phyloP scores from a whole-genome alignment of 2,797 vertebrate species.

The Microctenopoma lineatum region DNA sequence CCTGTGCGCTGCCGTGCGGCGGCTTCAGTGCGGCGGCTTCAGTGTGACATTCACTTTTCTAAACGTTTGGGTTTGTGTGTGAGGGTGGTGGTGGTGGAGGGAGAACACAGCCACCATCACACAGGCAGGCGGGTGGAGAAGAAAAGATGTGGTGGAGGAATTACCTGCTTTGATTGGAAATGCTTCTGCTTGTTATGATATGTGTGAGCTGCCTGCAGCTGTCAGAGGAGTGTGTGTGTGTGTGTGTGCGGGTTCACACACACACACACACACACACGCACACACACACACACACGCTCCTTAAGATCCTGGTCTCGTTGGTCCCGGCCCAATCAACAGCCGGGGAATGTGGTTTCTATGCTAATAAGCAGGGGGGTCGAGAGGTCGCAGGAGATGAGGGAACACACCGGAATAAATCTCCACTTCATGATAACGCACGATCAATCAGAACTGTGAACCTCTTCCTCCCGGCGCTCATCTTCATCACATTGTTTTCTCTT shows the following conservation, averaged over 20 bases:
- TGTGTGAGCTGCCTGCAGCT: conserved; percentile 27
- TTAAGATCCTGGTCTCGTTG: conserved; percentile 51
- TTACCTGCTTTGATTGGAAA: conserved; percentile 58
- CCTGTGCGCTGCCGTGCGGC: too few species aligned
- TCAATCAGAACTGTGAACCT: conserved; percentile 30
- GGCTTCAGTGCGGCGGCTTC: too few species aligned
- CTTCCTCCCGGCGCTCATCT: background rate
- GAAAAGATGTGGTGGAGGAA: conserved; percentile 6
- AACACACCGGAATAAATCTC: conserved; percentile 61
- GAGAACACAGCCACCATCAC: conserved; percentile 13
- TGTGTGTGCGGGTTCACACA: background rate
- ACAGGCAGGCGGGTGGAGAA: background rate
- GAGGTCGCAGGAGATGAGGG: conserved; percentile 47
- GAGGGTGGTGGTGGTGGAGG: conserved; percentile 18
- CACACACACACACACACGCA: too few species aligned
- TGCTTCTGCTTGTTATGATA: conserved; percentile 59
- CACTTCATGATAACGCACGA: conserved; percentile 51
- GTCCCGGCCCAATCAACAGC: conserved; percentile 52
- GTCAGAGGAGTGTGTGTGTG: too few species aligned
- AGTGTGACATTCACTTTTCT: too few species aligned
- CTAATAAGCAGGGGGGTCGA: conserved; percentile 61
- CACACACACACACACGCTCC: conserved; percentile 4
- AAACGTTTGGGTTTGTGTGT: conserved; percentile 46
- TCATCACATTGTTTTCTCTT: background rate
- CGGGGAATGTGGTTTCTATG: conserved; percentile 70